These are phyloP conservation scores for Athalia circularis DNA, from an alignment of 2,888 invertebrate genomes.

Conservation along the genomic window DNA sequence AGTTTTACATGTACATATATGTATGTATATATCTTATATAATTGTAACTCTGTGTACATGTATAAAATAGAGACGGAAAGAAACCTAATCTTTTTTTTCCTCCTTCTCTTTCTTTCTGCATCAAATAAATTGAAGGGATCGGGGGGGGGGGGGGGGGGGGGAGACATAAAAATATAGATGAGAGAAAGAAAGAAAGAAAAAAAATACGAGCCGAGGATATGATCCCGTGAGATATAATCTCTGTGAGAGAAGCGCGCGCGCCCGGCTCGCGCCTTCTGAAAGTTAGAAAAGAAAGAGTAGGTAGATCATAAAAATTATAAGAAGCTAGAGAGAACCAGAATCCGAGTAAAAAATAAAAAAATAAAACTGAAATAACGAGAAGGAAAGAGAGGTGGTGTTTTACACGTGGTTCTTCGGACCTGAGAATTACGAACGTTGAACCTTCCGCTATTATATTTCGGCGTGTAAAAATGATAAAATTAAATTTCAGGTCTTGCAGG, in stretches of 20 bases:
- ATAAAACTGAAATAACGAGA: background rate
- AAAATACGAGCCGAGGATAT: background rate
- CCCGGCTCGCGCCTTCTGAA: background rate
- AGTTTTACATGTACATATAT: too few species aligned
- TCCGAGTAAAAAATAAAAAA: too few species aligned
- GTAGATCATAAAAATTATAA: too few species aligned
- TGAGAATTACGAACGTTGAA: slow-evolving; percentile 43
- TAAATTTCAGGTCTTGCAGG: background rate
- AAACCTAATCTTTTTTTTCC: slow-evolving; percentile 39
- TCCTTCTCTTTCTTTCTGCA: slow-evolving; percentile 28
- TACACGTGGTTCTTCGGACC: slow-evolving; percentile 38
- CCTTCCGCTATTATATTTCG: slow-evolving; percentile 23
- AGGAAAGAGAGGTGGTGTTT: slow-evolving; percentile 15
- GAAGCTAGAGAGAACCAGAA: too few species aligned
- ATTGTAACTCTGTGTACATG: too few species aligned
- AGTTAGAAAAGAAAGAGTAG: background rate
- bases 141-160: too few species aligned
- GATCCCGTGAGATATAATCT: slow-evolving; percentile 31
- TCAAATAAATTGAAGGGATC: background rate
- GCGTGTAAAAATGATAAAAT: slow-evolving; percentile 19
- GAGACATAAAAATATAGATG: too few species aligned
- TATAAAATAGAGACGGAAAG: too few species aligned
- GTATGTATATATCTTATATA: too few species aligned
- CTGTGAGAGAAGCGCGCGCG: slow-evolving; percentile 12
- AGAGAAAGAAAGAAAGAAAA: slow-evolving; percentile 2